Percentiles rank a stretch among this genome's conserved stretches.
phyloP scores from a whole-genome alignment of 2,888 invertebrate species.

The Galeruca laticollis region DNA sequence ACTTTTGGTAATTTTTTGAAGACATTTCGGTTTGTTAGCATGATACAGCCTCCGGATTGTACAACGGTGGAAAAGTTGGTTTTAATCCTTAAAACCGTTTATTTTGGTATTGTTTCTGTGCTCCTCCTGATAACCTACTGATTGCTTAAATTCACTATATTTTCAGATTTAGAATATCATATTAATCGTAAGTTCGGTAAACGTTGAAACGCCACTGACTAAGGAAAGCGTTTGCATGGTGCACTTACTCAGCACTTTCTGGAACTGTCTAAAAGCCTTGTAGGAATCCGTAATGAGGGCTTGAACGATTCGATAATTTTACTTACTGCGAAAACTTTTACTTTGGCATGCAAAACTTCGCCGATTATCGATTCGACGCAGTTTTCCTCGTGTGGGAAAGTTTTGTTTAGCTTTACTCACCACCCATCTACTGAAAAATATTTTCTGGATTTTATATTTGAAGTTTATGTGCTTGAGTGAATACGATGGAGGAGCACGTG shows the following conservation, averaged over 20 bases:
- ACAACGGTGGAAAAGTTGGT: no score
- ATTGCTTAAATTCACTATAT: no score
- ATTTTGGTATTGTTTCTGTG: no score
- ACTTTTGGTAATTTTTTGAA: no score
- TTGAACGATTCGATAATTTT: conserved; percentile 61
- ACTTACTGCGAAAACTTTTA: conserved; percentile 59
- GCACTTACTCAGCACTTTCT: conserved; percentile 47
- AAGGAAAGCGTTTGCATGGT: conserved; percentile 29
- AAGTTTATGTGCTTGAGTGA: conserved; percentile 22
- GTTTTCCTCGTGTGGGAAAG: conserved; percentile 22
- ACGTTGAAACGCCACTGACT: conserved; percentile 25
- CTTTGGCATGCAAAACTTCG: conserved; percentile 60
- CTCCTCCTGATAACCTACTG: no score
- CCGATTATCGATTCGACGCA: conserved; percentile 53
- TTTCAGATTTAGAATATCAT: no score
- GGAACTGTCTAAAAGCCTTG: conserved; percentile 52
- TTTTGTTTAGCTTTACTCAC: conserved; percentile 7
- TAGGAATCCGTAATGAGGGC: conserved; percentile 60
- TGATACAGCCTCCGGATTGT: no score
- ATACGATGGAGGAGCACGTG: conserved; percentile 6
- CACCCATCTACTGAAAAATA: conserved; percentile 23
- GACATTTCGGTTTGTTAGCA: no score
- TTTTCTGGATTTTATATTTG: conserved; percentile 14
- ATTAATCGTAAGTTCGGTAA: background rate
- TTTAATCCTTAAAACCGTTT: no score